Conservation (phyloP, 1,140 invertebrate genomes). For the Idris sp. region DNA sequence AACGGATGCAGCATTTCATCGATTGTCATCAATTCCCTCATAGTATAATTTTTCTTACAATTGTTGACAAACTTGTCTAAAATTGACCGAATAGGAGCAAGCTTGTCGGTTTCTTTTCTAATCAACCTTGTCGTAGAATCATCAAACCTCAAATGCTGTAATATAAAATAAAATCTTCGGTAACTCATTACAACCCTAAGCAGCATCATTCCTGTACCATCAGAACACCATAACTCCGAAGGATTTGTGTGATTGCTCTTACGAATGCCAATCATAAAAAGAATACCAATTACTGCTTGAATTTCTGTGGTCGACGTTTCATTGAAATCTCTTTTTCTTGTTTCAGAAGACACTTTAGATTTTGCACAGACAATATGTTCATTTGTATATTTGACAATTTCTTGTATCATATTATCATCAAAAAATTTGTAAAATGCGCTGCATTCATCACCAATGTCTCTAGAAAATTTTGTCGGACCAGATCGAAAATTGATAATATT, state of each 20-base stretch:
- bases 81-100: background rate
- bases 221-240: background rate
- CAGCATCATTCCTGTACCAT: conserved; percentile 4
- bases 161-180: conserved; percentile 4
- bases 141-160: background rate
- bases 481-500: no score
- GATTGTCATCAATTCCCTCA: background rate
- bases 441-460: no score
- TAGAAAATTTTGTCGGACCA: no score
- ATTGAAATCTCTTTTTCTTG: conserved; percentile 1
- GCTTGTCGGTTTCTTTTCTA: background rate
- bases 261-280: background rate
- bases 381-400: no score
- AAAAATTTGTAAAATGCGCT: no score
- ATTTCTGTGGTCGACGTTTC: conserved; percentile 3
- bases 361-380: no score
- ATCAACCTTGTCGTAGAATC: conserved; percentile 1
- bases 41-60: conserved; percentile 3
- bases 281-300: background rate
- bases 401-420: no score
- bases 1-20: background rate
- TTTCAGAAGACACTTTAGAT: no score
- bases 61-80: background rate
- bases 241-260: conserved; percentile 1
- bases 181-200: conserved; percentile 1